Evolutionary conservation across 2,888 invertebrate species (phyloP).

Genomic region (Agrotis segetum): DNA sequence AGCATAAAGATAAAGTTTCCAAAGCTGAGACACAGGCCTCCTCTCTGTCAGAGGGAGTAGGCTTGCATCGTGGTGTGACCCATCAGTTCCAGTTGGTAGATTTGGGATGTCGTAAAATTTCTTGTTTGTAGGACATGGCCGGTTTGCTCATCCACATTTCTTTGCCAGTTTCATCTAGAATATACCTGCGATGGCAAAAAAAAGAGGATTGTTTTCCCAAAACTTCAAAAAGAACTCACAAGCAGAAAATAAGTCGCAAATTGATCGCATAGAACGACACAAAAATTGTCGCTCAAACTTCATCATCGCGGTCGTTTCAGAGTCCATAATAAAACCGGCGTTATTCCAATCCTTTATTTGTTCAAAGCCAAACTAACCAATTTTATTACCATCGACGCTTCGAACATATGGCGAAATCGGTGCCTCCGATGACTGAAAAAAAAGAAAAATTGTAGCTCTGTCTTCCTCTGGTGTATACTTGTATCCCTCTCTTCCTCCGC

Average conservation of each 20-base stretch:
- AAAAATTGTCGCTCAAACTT: conserved; percentile 36
- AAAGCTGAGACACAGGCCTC: too few species aligned
- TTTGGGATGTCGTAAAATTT: too few species aligned
- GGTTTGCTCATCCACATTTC: too few species aligned
- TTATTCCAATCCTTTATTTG: conserved; percentile 50
- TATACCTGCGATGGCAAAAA: too few species aligned
- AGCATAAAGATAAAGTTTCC: background rate
- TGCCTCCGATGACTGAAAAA: conserved; percentile 73
- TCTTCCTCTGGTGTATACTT: conserved; percentile 69
- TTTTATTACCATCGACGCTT: conserved; percentile 74
- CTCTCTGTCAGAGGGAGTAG: too few species aligned
- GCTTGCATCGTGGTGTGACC: too few species aligned
- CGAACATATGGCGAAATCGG: conserved; percentile 85
- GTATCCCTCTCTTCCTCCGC: conserved; percentile 73
- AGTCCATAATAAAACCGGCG: conserved; percentile 45
- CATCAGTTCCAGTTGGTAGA: too few species aligned
- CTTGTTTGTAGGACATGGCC: too few species aligned
- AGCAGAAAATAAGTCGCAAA: background rate
- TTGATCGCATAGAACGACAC: background rate
- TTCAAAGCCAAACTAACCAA: conserved; percentile 66
- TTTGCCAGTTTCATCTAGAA: too few species aligned
- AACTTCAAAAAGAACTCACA: background rate
- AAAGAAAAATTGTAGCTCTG: conserved; percentile 67
- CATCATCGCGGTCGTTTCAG: conserved; percentile 13
- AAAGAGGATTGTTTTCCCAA: background rate